Base-by-base conservation (phyloP, 2,113 vertebrate species). In the Trogon melanurus region DNA sequence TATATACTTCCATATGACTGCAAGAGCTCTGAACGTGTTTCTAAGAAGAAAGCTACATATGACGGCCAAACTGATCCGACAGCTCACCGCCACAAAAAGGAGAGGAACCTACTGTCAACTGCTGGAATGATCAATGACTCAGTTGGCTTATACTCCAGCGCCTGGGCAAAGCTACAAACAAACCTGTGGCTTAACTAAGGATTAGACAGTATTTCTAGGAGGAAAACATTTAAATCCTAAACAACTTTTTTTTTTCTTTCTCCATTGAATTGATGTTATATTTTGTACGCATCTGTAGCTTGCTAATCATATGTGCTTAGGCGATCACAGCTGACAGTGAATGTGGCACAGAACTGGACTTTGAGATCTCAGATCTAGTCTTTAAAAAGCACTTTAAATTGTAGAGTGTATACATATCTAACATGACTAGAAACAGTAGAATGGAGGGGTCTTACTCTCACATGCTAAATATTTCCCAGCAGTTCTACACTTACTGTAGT, bases 401-500 rank as follows among this genome's bases (percentile, higher is more conserved):
- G 10, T 41, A 69, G 3, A 58, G 21, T 16, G 5, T 58, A 45
- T 22, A 75, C 34, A 11, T 57, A 84, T 19, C 9, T 47, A 29
- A 32, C 0, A 2, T 18, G 15, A 67, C 30, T 56, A 61, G 21
- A 36, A 8, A 23, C 16, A 60, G n/a, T 45, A 79, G 65, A 92
- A 88, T n/a, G 8, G 13, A 57, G n/a, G 20, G 32, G 23, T 44
- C 16, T 71, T 32, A 91, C 32, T 50, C 50, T 64, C 51, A 79
- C 29, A 74, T 44, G 23, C 9, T 19, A 70, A 69, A 17, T 38
- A 86, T 57, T 94, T 64, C 79, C 50, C 26, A 78, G 53, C 22
- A 74, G 30, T 71, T 48, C 2, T 19, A 67, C 20, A 83, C 98
- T 98, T 97, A 99, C 99, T 83, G 88, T 95, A 80, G 98, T 99